Evolutionary conservation across 2,113 vertebrate species (phyloP).

Genomic region (Gallinago paraguaiae): DNA sequence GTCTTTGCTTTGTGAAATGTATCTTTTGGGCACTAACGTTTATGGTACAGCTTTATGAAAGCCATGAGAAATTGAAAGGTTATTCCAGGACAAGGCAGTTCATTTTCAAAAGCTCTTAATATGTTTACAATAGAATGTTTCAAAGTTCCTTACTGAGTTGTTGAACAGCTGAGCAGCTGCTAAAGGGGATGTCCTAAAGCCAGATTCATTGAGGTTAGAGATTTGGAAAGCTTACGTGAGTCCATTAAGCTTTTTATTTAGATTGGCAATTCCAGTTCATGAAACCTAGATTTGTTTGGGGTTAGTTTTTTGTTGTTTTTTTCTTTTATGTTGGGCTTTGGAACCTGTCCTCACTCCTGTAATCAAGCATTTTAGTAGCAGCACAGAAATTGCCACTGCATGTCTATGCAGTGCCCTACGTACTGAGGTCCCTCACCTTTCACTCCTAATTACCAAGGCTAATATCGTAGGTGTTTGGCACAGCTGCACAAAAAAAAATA

Average conservation of each 20-base stretch:
- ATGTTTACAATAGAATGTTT: slow-evolving; percentile 21
- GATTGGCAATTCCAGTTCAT: slow-evolving; percentile 33
- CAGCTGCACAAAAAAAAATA: background rate
- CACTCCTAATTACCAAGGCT: background rate
- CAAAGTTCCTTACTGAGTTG: background rate
- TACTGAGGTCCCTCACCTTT: background rate
- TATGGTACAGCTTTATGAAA: background rate
- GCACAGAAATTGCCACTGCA: background rate
- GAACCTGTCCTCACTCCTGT: background rate
- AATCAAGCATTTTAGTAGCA: background rate
- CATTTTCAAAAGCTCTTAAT: background rate
- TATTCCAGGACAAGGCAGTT: slow-evolving; percentile 30
- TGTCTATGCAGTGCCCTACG: background rate
- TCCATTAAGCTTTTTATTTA: slow-evolving; percentile 51
- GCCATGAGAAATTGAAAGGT: slow-evolving; percentile 25
- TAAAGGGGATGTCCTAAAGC: slow-evolving; percentile 41
- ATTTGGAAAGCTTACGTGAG: slow-evolving; percentile 25
- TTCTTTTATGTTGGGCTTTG: background rate
- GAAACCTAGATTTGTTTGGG: background rate
- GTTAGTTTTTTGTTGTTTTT: background rate
- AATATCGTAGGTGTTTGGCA: background rate
- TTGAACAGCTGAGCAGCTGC: slow-evolving; percentile 51
- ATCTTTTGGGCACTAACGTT: background rate
- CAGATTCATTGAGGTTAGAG: slow-evolving; percentile 48
- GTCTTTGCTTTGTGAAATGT: background rate